Percentiles rank a stretch among this genome's conserved stretches.
phyloP scores from a whole-genome alignment of 2,797 vertebrate genomes.

The Myripristis jacobus region DNA sequence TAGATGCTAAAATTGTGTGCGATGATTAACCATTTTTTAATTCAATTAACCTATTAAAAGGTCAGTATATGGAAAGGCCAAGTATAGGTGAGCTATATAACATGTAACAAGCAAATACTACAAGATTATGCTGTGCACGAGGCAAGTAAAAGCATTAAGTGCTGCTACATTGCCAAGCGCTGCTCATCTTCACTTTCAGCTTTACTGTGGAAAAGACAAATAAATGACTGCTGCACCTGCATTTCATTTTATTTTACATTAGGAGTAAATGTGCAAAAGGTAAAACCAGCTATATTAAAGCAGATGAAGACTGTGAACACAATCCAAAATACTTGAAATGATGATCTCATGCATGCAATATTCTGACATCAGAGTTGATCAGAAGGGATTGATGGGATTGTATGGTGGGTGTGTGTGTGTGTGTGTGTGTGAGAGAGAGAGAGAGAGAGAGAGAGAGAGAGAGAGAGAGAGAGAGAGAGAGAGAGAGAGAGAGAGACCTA shows the following conservation, averaged over 20 bases:
- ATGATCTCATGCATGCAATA: too few relatives aligned
- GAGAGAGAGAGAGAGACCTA: background rate
- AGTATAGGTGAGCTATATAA: slow-evolving; percentile 41
- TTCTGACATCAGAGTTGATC: too few relatives aligned
- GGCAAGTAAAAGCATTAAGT: background rate
- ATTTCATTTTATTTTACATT: background rate
- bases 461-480: too few relatives aligned
- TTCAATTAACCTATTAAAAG: slow-evolving; percentile 70
- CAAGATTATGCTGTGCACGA: slow-evolving; percentile 2
- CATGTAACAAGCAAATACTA: slow-evolving; percentile 28
- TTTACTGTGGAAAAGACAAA: background rate
- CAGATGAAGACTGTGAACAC: background rate
- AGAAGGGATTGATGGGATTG: too few relatives aligned
- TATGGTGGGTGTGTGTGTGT: too few relatives aligned
- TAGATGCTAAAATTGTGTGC: slow-evolving; percentile 56
- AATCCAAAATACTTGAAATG: too few relatives aligned
- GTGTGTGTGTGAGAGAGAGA: too few relatives aligned
- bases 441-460: too few relatives aligned
- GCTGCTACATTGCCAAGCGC: background rate
- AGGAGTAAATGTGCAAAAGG: background rate
- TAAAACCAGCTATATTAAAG: background rate
- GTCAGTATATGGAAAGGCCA: slow-evolving; percentile 25
- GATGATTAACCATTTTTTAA: slow-evolving; percentile 61
- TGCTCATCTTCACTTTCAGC: background rate
- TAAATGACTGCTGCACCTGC: background rate